These are phyloP conservation scores for Lobophora halterata DNA, from an alignment of 2,888 invertebrate genomes.

Conservation along the genomic window DNA sequence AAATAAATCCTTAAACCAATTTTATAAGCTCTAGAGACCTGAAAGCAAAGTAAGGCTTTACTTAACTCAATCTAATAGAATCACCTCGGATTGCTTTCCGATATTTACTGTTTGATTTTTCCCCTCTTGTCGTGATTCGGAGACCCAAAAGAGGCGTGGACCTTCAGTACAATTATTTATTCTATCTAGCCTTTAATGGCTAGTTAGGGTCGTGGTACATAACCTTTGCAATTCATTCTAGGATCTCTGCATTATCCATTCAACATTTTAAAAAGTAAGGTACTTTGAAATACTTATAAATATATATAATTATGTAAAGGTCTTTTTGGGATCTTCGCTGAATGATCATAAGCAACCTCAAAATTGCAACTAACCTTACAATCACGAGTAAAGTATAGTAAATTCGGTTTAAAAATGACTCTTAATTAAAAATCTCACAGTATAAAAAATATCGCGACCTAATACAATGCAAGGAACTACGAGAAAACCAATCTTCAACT, in stretches of 20 bases:
- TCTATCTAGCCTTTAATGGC: constrained; percentile 65
- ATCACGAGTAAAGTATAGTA: too few species aligned
- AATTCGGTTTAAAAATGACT: too few species aligned
- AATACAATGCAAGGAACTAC: constrained; percentile 30
- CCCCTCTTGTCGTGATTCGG: constrained; percentile 71
- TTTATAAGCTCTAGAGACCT: constrained; percentile 44
- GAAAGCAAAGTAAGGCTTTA: constrained; percentile 53
- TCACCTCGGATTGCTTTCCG: constrained; percentile 76
- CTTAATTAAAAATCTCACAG: too few species aligned
- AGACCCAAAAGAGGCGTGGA: constrained; percentile 73
- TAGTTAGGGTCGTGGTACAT: constrained; percentile 63
- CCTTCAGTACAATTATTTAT: too few species aligned
- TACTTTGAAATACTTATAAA: too few species aligned
- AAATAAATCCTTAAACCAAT: constrained; percentile 42
- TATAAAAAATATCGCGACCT: too few species aligned
- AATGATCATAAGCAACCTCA: too few species aligned
- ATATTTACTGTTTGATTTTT: constrained; percentile 78
- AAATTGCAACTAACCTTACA: too few species aligned
- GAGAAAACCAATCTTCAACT: constrained; percentile 53
- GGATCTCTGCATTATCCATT: too few species aligned
- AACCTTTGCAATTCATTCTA: constrained; percentile 72
- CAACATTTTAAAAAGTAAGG: too few species aligned
- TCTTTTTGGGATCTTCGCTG: too few species aligned
- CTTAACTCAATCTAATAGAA: constrained; percentile 77
- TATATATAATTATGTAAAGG: too few species aligned